Evolutionary conservation across 2,797 vertebrate genomes (phyloP).

Genomic region (Caiman crocodilus): DNA sequence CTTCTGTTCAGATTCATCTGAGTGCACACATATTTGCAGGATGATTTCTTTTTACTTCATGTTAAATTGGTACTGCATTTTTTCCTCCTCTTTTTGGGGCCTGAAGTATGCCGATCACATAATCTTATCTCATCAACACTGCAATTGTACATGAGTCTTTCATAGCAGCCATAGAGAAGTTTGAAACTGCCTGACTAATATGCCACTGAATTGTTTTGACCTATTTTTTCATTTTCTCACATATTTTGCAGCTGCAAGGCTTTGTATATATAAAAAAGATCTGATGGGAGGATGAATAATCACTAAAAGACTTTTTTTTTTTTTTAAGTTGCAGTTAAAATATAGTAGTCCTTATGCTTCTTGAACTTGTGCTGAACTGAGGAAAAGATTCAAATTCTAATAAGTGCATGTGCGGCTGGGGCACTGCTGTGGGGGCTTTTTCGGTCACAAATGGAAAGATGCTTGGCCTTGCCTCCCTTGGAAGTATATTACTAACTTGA

Average conservation of each 20-base stretch:
- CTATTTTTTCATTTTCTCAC: not conserved
- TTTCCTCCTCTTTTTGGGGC: not conserved
- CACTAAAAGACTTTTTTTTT: not conserved
- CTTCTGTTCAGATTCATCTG: not conserved
- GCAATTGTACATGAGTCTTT: not conserved
- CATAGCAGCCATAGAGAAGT: not conserved
- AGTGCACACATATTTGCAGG: not conserved
- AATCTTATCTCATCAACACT: not conserved
- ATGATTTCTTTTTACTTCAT: not conserved
- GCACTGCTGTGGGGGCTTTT: constrained; percentile 40
- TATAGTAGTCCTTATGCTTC: constrained; percentile 35
- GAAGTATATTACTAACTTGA: not conserved
- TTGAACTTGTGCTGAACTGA: constrained; percentile 32
- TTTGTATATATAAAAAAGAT: constrained; percentile 20
- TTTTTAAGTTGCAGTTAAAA: not conserved
- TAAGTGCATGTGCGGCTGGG: constrained; percentile 53
- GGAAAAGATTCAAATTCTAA: constrained; percentile 49
- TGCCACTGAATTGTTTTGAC: not conserved
- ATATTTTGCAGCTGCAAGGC: not conserved
- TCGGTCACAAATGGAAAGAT: constrained; percentile 40
- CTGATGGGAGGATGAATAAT: not conserved
- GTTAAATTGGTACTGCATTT: not conserved
- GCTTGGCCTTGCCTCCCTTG: constrained; percentile 51
- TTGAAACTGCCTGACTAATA: not conserved
- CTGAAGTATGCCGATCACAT: not conserved